Conservation (phyloP, 2,797 vertebrate genomes). For the Mallotus villosus region DNA sequence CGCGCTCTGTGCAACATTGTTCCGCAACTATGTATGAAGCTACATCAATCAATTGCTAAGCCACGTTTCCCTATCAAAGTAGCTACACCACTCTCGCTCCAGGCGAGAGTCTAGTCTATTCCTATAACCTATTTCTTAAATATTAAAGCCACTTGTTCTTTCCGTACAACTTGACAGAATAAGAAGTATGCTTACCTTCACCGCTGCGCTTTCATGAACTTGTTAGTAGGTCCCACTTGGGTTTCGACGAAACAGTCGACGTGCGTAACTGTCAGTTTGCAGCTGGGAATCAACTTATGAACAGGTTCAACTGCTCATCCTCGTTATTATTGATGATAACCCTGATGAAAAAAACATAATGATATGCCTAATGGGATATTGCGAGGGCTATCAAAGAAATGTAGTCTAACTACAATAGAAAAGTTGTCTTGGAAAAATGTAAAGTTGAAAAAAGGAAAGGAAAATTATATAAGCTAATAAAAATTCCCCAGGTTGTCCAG, state of each 20-base stretch:
- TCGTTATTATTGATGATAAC: slow-evolving; percentile 48
- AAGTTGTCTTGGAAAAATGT: slow-evolving; percentile 2
- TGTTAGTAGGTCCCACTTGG: slow-evolving; percentile 57
- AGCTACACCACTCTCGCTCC: slow-evolving; percentile 42
- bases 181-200: slow-evolving; percentile 72
- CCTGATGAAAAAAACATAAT: slow-evolving; percentile 39
- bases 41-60: slow-evolving; percentile 56
- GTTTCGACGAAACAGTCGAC: slow-evolving; percentile 43
- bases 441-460: slow-evolving; percentile 11
- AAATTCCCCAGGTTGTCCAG: neutral
- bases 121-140: slow-evolving; percentile 41
- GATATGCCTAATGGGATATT: slow-evolving; percentile 21
- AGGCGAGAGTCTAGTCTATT: slow-evolving; percentile 28
- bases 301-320: slow-evolving; percentile 52
- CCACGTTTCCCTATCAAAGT: slow-evolving; percentile 34
- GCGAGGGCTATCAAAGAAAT: neutral
- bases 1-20: slow-evolving; percentile 31
- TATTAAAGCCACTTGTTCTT: slow-evolving; percentile 51
- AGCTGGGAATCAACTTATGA: slow-evolving; percentile 54
- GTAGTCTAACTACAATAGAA: neutral
- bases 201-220: slow-evolving; percentile 64
- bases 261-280: slow-evolving; percentile 38
- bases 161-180: slow-evolving; percentile 29
- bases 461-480: neutral
- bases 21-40: neutral